These are phyloP conservation scores for Acridotheres tristis DNA, from an alignment of 2,797 vertebrate genomes.

Conservation along the genomic window DNA sequence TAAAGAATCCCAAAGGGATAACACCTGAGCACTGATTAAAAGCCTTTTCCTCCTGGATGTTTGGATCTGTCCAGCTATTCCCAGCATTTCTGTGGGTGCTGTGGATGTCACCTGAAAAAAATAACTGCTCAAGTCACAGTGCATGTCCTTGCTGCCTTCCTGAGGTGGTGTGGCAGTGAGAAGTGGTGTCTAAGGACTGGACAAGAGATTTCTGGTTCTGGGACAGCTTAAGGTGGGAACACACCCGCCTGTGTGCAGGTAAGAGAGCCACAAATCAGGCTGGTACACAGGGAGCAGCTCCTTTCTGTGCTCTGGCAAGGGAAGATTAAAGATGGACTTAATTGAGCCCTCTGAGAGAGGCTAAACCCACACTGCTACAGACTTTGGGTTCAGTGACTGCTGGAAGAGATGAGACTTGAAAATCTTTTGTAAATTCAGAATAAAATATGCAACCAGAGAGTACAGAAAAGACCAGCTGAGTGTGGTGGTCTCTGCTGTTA, in stretches of 20 bases:
- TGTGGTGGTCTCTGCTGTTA: background rate
- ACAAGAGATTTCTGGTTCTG: background rate
- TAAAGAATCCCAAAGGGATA: background rate
- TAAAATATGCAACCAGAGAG: background rate
- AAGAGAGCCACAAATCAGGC: background rate
- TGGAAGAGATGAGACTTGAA: background rate
- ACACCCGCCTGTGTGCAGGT: fast-evolving
- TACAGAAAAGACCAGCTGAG: background rate
- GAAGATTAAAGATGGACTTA: background rate
- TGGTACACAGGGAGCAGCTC: background rate
- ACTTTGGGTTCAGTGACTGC: background rate
- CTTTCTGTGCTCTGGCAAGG: background rate
- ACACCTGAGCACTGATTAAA: fast-evolving
- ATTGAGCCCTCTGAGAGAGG: background rate
- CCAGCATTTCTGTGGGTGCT: background rate
- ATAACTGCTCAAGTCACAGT: background rate
- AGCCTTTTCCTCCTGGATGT: background rate
- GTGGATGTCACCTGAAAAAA: background rate
- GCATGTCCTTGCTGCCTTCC: background rate
- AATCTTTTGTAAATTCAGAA: background rate
- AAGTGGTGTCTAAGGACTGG: background rate
- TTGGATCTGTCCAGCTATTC: background rate
- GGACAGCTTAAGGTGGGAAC: background rate
- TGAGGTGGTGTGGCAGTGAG: background rate
- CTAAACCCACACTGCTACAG: background rate